Percentiles rank a stretch among this genome's conserved stretches.
Conservation (phyloP, 2,113 vertebrate species). For the Erythrocercus mccallii region DNA sequence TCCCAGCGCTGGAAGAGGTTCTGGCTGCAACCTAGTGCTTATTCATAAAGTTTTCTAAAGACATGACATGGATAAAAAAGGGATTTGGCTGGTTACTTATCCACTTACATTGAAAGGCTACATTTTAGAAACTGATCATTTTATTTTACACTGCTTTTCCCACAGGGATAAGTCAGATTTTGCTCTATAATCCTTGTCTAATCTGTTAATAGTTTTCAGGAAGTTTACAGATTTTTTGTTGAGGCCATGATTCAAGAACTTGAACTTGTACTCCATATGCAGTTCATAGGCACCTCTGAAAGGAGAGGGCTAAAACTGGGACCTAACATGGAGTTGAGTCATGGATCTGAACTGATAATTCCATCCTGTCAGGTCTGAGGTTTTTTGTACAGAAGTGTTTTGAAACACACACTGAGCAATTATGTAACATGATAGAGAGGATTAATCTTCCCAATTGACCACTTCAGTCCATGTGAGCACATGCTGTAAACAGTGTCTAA, state of each 20-base stretch:
- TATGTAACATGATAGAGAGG: background rate
- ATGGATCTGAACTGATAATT: background rate
- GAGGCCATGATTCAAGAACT: background rate
- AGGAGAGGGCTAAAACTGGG: background rate
- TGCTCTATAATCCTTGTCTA: background rate
- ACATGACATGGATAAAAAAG: rapidly evolving
- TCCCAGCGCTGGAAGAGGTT: background rate
- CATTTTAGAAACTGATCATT: background rate
- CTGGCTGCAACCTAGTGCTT: background rate
- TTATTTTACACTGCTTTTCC: background rate
- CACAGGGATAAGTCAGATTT: background rate
- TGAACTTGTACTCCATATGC: background rate
- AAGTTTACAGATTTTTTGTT: background rate
- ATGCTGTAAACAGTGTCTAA: background rate
- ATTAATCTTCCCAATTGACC: constrained; percentile 4
- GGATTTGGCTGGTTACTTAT: background rate
- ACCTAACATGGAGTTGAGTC: background rate
- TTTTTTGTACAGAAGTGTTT: background rate
- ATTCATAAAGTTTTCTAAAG: background rate
- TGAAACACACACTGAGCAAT: background rate
- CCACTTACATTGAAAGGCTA: background rate
- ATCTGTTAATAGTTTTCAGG: background rate
- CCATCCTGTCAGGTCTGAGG: background rate
- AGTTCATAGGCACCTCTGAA: background rate
- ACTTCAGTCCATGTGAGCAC: background rate